A percentile compares a stretch with the other conserved stretches of the same genome.
These are phyloP conservation scores for Colistium nudipinnis DNA, from an alignment of 2,113 vertebrate genomes.

Conservation along the genomic window DNA sequence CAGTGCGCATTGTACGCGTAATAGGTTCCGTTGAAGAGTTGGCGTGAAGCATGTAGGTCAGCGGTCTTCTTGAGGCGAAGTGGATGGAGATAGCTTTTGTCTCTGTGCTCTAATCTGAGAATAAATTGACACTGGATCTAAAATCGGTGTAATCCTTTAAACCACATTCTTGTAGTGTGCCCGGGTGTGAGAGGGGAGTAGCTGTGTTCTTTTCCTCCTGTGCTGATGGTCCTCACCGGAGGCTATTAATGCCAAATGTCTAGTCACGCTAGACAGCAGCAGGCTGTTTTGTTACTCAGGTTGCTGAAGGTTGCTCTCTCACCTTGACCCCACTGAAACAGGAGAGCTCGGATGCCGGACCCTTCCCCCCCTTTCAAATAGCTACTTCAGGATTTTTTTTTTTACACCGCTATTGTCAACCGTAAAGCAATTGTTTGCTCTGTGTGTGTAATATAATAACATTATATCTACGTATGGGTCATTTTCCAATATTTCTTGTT, in stretches of 20 bases:
- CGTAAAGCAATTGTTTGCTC: constrained; percentile 10
- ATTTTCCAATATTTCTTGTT: constrained; percentile 35
- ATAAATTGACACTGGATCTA: constrained; percentile 14
- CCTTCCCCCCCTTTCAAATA: constrained; percentile 72
- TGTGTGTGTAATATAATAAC: not conserved
- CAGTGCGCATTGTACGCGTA: not conserved
- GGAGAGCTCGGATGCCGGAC: constrained; percentile 68
- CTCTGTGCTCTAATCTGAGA: constrained; percentile 15
- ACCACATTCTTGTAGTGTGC: constrained; percentile 14
- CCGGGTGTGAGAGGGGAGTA: constrained; percentile 35
- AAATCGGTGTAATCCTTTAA: constrained; percentile 29
- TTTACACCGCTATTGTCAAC: constrained; percentile 32
- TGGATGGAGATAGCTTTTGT: constrained; percentile 9
- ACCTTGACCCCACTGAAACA: constrained; percentile 74
- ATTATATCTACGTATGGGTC: not conserved
- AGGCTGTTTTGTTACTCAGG: constrained; percentile 67
- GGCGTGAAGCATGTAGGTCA: not conserved
- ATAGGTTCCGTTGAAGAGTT: constrained; percentile 1
- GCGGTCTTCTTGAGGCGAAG: not conserved
- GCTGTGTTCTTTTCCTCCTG: constrained; percentile 72
- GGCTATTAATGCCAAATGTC: constrained; percentile 47
- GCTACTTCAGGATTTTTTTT: constrained; percentile 57
- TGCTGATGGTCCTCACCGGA: constrained; percentile 66
- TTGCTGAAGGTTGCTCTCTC: constrained; percentile 73
- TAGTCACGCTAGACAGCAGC: constrained; percentile 58